phyloP scores from a whole-genome alignment of 1,140 invertebrate genomes.

The Phenacoccus solenopsis region DNA sequence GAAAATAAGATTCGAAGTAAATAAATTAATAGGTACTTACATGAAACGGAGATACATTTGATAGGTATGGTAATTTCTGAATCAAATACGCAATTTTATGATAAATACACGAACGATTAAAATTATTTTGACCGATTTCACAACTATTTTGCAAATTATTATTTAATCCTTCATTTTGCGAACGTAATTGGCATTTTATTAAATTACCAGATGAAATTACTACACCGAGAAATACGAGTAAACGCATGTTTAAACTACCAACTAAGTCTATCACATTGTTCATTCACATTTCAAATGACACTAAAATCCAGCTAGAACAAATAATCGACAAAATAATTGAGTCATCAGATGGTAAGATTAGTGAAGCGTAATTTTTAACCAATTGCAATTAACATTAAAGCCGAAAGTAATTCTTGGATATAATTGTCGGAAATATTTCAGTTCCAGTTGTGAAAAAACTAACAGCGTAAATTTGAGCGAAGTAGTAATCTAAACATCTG shows the following conservation, averaged over 20 bases:
- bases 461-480: no score
- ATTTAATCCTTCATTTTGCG: not conserved
- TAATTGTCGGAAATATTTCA: no score
- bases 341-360: not conserved
- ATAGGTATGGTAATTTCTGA: not conserved
- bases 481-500: no score
- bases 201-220: not conserved
- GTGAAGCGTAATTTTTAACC: not conserved
- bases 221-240: not conserved
- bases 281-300: not conserved
- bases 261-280: not conserved
- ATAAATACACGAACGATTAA: slow-evolving; percentile 11
- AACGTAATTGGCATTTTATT: not conserved
- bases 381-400: not conserved
- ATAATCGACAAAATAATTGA: not conserved
- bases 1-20: not conserved
- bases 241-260: not conserved
- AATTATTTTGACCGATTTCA: not conserved
- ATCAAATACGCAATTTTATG: slow-evolving; percentile 6
- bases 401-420: no score
- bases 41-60: not conserved
- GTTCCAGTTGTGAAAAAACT: no score
- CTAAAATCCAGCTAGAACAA: not conserved
- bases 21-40: not conserved
- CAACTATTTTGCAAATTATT: slow-evolving; percentile 3